Conservation (phyloP, 2,888 invertebrate genomes). For the Drosophila bunnanda region DNA sequence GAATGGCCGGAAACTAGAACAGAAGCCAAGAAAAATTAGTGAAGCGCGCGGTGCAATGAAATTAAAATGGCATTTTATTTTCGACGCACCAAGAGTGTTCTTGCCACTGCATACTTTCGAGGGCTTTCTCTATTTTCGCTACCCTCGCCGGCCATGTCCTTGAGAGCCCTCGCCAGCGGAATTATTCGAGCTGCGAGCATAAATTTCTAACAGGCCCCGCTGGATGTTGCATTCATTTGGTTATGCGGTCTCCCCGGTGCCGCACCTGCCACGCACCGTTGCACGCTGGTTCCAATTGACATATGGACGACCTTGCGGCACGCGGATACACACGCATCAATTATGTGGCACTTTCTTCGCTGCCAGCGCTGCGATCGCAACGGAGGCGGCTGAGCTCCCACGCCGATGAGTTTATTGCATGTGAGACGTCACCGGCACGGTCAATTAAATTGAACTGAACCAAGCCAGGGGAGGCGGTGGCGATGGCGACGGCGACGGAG, state of each 20-base stretch:
- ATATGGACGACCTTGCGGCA: slow-evolving; percentile 58
- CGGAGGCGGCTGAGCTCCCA: slow-evolving; percentile 56
- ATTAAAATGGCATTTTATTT: slow-evolving; percentile 75
- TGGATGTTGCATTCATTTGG: slow-evolving; percentile 36
- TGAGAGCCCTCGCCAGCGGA: slow-evolving; percentile 22
- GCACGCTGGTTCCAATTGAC: slow-evolving; percentile 59
- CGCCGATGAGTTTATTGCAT: slow-evolving; percentile 58
- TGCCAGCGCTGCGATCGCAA: slow-evolving; percentile 2
- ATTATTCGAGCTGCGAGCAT: slow-evolving; percentile 46
- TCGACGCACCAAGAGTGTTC: slow-evolving; percentile 53
- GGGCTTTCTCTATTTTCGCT: slow-evolving; percentile 58
- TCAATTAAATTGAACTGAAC: slow-evolving; percentile 78
- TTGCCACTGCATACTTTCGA: slow-evolving; percentile 42
- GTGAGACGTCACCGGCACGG: slow-evolving; percentile 62
- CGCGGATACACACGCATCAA: slow-evolving; percentile 68
- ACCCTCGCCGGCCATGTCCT: slow-evolving; percentile 25
- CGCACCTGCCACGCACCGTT: slow-evolving; percentile 10
- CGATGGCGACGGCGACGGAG: slow-evolving; percentile 17
- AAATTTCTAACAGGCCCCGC: slow-evolving; percentile 40
- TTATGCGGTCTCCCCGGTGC: slow-evolving; percentile 6
- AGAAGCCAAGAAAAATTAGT: slow-evolving; percentile 41
- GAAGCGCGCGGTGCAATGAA: slow-evolving; percentile 35
- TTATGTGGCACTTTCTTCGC: slow-evolving; percentile 72
- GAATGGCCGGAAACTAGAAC: slow-evolving; percentile 14
- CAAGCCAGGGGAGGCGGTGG: slow-evolving; percentile 27